Percentiles rank a stretch among this genome's conserved stretches.
Conservation (phyloP, 2,797 vertebrate species). For the Ctenopoma kingsleyae region DNA sequence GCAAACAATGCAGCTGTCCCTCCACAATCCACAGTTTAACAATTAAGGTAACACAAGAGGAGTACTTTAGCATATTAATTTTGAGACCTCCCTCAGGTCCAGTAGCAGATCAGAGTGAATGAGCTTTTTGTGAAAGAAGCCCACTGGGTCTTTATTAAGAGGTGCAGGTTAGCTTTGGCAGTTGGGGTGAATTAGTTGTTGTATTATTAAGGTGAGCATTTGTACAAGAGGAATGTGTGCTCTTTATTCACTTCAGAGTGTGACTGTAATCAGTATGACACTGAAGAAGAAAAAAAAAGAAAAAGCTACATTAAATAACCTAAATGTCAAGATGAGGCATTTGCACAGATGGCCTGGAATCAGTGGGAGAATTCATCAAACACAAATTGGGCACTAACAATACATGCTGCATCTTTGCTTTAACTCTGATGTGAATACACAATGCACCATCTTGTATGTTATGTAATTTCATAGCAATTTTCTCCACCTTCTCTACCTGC, state of each 20-base stretch:
- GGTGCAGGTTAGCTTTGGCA: constrained; percentile 6
- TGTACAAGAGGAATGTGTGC: constrained; percentile 24
- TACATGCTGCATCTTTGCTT: constrained; percentile 15
- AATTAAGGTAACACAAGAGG: constrained; percentile 45
- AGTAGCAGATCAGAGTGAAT: constrained; percentile 20
- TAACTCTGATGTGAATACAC: neutral
- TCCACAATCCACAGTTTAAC: constrained; percentile 19
- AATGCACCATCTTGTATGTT: neutral
- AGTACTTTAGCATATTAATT: constrained; percentile 60
- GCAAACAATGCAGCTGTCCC: constrained; percentile 16
- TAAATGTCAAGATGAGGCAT: constrained; percentile 74
- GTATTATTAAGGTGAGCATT: constrained; percentile 18
- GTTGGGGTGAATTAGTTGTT: neutral
- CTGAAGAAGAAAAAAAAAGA: constrained; percentile 10
- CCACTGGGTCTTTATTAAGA: constrained; percentile 21
- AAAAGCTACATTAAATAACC: constrained; percentile 55
- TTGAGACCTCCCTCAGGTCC: constrained; percentile 11
- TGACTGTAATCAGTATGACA: constrained; percentile 58
- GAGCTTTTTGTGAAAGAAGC: constrained; percentile 25
- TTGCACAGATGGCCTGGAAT: constrained; percentile 35
- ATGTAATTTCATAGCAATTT: neutral
- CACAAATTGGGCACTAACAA: constrained; percentile 18
- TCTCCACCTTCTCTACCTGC: neutral
- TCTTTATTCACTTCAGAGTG: constrained; percentile 57
- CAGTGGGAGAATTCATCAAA: constrained; percentile 31